Base-by-base conservation (phyloP, 1,140 invertebrate species). In the Danaus melanippus region DNA sequence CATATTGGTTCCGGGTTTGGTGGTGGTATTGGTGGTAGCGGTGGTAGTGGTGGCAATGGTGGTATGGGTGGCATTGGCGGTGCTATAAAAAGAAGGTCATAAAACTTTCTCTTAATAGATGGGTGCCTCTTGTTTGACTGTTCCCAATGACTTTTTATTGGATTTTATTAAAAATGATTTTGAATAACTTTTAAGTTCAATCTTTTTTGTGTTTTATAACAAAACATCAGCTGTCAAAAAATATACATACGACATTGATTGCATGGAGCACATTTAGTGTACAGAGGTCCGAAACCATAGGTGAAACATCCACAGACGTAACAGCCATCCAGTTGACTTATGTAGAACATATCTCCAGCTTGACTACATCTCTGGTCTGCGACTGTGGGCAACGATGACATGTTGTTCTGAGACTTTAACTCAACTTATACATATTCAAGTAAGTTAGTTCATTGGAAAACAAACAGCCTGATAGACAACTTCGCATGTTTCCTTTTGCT, bases 341-440 rank as follows among this genome's bases (percentile, higher is more conserved):
- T 12, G 59, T 70, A 74, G 62, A 62, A 79, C 71, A 77, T 74
- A 40, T 78, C 73, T 6, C 74, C 74, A n/a, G 56, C 62, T n/a
- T 59, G 45, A 1, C n/a, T 21, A 47, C 75, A 76, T 64, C 44
- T 50, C 9, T 39, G 41, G 8, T 10, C 12, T 32, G 21, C 21
- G 6, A 32, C 21, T 32, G 21, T 32, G 21, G 21, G 21, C 21
- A 32, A 32, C 21, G 5, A 32, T 3, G 7, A 1, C 2, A 32
- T 32, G 21, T 32, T 32, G 6, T 5, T 32, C 21, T 32, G 21
- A 7, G 21, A 32, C 21, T 7, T 8, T 32, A 32, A 32, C 21
- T 32, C 2, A 32, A 32, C 21, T 32, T 32, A 32, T 32, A 4
- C 21, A 32, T 32, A 32, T 32, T 32, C 2, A 32, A 32, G 21